Percentiles rank a stretch among this genome's conserved stretches.
Conservation (phyloP, 2,113 vertebrate species). For the Rallus limicola region DNA sequence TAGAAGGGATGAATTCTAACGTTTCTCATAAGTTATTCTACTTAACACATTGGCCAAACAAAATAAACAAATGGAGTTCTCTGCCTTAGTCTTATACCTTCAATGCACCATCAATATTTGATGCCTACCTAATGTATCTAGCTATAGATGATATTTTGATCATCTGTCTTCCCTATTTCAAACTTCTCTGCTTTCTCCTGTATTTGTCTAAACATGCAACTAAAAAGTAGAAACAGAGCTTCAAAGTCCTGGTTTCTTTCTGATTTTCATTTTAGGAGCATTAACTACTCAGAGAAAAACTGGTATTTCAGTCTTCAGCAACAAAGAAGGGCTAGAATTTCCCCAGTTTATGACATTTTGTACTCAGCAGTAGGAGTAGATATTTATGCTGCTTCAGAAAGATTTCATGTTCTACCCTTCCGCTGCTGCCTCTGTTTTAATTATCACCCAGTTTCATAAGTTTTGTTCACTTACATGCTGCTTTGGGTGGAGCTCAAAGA, state of each 20-base stretch:
- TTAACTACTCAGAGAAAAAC: neutral
- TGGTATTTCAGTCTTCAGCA: neutral
- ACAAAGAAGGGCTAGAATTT: neutral
- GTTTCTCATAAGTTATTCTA: conserved; percentile 66
- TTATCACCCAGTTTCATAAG: neutral
- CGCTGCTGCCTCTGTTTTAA: neutral
- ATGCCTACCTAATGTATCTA: conserved; percentile 65
- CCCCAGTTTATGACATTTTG: neutral
- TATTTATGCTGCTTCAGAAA: neutral
- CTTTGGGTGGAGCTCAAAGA: neutral
- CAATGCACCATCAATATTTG: conserved; percentile 75
- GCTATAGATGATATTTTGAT: conserved; percentile 49
- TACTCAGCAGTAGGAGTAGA: neutral
- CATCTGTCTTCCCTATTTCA: neutral
- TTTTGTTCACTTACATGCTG: neutral
- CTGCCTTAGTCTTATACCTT: conserved; percentile 53
- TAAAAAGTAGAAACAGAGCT: neutral
- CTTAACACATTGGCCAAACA: conserved; percentile 68
- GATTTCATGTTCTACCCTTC: neutral
- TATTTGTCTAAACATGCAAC: neutral
- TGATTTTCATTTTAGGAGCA: neutral
- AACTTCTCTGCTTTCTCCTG: neutral
- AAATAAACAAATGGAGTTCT: conserved; percentile 61
- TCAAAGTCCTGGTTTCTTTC: neutral
- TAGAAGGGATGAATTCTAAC: conserved; percentile 69